Percentiles rank a stretch among this genome's conserved stretches.
Conservation (phyloP, 2,113 vertebrate species). For the human (Homo sapiens) region GRCh38 chr15:23209001-23209500, state of each 20-base stretch:
- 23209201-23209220: not conserved
- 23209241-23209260: not conserved
- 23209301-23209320: not conserved
- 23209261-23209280: not conserved
- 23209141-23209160: not conserved
- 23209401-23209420: not conserved
- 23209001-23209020: too few relatives aligned
- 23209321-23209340: not conserved
- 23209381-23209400: not conserved
- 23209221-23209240: not conserved
- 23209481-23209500: not conserved
- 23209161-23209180: not conserved
- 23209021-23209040: too few relatives aligned
- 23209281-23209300: not conserved
- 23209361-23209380: conserved; percentile 12
- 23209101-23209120: not conserved
- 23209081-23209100: not conserved
- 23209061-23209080: too few relatives aligned
- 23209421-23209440: not conserved
- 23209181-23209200: not conserved
- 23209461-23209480: not conserved
- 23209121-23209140: not conserved
- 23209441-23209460: not conserved
- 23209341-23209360: not conserved
- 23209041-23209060: too few relatives aligned